phyloP scores from a whole-genome alignment of 2,888 invertebrate species.

The Hyposoter didymator region DNA sequence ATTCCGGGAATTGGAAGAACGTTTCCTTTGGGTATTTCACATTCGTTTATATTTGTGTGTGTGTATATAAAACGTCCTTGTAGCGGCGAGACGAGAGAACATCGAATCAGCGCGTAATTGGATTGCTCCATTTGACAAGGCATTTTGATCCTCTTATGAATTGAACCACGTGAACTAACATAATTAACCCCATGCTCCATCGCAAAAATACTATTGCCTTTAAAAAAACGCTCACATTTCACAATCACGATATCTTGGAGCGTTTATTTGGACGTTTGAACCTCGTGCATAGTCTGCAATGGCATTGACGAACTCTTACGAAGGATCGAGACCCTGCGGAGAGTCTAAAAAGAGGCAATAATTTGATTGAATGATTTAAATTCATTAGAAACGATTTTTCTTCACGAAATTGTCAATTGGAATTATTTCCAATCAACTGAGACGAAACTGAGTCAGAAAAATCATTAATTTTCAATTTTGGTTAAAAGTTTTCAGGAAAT shows the following conservation, averaged over 20 bases:
- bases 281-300: neutral
- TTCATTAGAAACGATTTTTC: neutral
- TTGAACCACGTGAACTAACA: slow-evolving; percentile 77
- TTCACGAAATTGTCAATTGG: neutral
- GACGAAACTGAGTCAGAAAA: neutral
- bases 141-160: slow-evolving; percentile 81
- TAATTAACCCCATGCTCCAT: slow-evolving; percentile 72
- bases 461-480: too few species aligned
- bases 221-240: slow-evolving; percentile 11
- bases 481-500: too few species aligned
- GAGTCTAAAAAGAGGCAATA: neutral
- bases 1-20: slow-evolving; percentile 34
- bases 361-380: neutral
- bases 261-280: neutral
- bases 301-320: neutral
- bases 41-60: slow-evolving; percentile 2
- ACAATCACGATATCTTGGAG: slow-evolving; percentile 3
- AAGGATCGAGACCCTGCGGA: neutral
- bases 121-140: slow-evolving; percentile 82
- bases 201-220: slow-evolving; percentile 53
- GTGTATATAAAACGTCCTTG: slow-evolving; percentile 56
- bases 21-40: neutral
- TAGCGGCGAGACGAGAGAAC: slow-evolving; percentile 69
- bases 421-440: neutral
- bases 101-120: slow-evolving; percentile 82